Percentiles rank a stretch among this genome's conserved stretches.
These are phyloP conservation scores for Chaetogeoica ovagalla DNA, from an alignment of 2,888 invertebrate species.

Conservation along the genomic window DNA sequence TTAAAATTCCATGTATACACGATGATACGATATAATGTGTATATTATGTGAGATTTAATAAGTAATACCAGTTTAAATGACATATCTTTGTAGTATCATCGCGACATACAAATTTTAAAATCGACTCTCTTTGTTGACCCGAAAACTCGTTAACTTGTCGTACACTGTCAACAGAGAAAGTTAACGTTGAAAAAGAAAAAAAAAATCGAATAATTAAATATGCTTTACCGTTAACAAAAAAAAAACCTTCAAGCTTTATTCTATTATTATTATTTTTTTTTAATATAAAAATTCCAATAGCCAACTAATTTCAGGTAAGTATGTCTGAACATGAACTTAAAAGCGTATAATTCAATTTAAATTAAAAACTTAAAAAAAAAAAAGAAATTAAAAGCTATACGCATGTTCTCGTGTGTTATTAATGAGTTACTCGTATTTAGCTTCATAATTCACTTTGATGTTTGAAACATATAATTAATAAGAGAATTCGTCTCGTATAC, in stretches of 20 bases:
- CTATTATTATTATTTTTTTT: background rate
- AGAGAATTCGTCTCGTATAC: background rate
- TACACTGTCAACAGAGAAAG: background rate
- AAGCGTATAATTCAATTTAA: background rate
- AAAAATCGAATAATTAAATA: background rate
- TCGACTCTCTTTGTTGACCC: too few relatives aligned
- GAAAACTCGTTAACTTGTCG: background rate
- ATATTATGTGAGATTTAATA: too few relatives aligned
- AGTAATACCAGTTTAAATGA: too few relatives aligned
- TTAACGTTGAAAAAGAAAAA: background rate
- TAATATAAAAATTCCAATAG: background rate
- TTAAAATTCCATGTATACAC: too few relatives aligned
- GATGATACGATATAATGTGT: too few relatives aligned
- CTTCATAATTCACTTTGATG: conserved; percentile 24
- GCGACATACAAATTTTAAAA: background rate
- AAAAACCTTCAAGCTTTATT: background rate
- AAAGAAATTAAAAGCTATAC: conserved; percentile 8
- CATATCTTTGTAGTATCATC: too few relatives aligned
- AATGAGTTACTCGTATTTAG: background rate
- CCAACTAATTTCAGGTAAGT: background rate
- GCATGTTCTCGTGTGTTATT: background rate
- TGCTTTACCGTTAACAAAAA: background rate
- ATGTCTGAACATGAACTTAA: background rate
- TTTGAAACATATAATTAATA: conserved; percentile 6
- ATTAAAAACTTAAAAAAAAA: background rate